Conservation (phyloP, 1,140 invertebrate species). For the Neodiprion fabricii region DNA sequence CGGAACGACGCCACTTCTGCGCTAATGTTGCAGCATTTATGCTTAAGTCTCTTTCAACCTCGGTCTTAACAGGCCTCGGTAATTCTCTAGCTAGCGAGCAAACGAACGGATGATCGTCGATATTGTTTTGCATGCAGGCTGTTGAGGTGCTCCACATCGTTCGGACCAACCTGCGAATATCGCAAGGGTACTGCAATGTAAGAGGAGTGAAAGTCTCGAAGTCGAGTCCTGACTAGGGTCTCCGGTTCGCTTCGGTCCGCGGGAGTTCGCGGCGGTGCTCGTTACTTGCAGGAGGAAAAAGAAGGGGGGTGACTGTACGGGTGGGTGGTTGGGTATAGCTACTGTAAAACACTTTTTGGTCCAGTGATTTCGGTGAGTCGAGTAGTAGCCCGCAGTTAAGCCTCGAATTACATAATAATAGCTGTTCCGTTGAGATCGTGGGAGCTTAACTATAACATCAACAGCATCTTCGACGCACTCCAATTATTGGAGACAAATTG, state of each 20-base stretch:
- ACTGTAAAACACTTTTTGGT: neutral
- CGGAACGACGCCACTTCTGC: no score
- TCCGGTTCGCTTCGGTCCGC: slow-evolving; percentile 1
- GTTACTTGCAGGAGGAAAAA: neutral
- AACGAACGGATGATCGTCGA: no score
- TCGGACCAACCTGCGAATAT: neutral
- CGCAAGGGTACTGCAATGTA: neutral
- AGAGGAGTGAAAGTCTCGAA: slow-evolving; percentile 1
- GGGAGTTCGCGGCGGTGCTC: neutral
- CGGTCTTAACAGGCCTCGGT: no score
- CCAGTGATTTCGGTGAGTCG: neutral
- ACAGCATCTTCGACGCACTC: no score
- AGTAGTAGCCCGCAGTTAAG: neutral
- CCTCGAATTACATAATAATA: no score
- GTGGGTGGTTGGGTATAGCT: neutral
- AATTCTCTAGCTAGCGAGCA: no score
- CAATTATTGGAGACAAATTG: no score
- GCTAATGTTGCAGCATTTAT: no score
- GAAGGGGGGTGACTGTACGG: neutral
- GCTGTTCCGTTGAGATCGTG: no score
- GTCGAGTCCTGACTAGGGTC: neutral
- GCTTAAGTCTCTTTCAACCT: no score
- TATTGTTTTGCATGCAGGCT: no score
- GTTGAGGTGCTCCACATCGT: neutral
- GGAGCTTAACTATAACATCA: no score